Conservation (phyloP, 2,797 vertebrate genomes). For the Calcarius lapponicus region DNA sequence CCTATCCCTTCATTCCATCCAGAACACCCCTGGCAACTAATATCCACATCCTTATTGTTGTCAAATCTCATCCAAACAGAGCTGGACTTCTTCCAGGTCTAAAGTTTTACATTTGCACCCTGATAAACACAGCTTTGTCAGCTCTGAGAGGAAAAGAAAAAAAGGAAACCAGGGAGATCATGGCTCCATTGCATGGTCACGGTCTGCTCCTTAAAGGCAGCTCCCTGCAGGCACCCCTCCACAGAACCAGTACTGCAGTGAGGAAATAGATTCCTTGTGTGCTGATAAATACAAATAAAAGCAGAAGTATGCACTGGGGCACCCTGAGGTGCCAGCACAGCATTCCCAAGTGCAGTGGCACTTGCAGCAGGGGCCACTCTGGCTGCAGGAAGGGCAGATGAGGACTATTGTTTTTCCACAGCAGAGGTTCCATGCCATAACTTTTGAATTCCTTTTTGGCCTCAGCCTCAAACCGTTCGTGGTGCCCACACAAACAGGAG, state of each 20-base stretch:
- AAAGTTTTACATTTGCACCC: background rate
- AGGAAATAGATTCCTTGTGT: constrained; percentile 1
- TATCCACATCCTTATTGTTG: background rate
- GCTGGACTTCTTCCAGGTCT: background rate
- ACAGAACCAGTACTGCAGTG: background rate
- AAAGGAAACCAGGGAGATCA: background rate
- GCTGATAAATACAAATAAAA: background rate
- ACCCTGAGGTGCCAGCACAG: background rate
- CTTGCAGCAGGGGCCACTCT: background rate
- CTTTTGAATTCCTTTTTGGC: background rate
- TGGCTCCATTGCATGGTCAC: background rate
- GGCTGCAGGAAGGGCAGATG: background rate
- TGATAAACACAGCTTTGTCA: background rate
- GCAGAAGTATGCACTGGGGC: background rate
- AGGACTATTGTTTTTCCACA: background rate
- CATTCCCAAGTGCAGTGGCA: background rate
- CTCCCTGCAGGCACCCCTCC: background rate
- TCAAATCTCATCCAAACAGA: background rate
- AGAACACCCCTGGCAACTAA: background rate
- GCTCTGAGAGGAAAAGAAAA: background rate
- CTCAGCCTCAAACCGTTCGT: background rate
- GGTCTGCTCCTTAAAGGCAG: background rate
- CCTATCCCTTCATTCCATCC: background rate
- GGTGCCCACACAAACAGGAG: constrained; percentile 4
- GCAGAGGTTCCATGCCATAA: background rate